Evolutionary conservation across 2,888 invertebrate species (phyloP).

Genomic region (Melangyna quadrimaculata): DNA sequence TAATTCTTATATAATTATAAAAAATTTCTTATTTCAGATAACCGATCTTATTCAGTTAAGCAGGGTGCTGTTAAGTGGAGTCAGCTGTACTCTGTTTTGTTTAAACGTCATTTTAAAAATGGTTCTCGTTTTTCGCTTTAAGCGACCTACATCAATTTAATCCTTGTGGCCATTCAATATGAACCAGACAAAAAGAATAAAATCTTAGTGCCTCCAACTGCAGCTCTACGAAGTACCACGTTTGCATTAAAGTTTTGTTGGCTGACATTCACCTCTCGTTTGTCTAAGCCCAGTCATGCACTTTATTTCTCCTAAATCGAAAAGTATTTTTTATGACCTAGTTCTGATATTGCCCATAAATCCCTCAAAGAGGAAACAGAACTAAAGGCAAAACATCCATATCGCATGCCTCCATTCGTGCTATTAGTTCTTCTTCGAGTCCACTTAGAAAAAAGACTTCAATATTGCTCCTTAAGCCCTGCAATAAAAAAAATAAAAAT

Average conservation of each 20-base stretch:
- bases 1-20: too few species aligned
- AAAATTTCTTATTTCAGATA: too few species aligned
- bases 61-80: too few species aligned
- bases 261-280: neutral
- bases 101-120: too few species aligned
- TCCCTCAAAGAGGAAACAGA: neutral
- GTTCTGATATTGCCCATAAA: neutral
- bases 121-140: too few species aligned
- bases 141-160: too few species aligned
- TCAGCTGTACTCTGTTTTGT: too few species aligned
- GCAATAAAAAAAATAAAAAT: constrained; percentile 4
- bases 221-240: too few species aligned
- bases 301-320: neutral
- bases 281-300: neutral
- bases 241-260: neutral
- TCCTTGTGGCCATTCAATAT: too few species aligned
- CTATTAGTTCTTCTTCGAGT: neutral
- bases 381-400: constrained; percentile 2
- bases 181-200: too few species aligned
- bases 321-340: constrained; percentile 9
- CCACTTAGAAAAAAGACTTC: neutral
- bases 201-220: too few species aligned
- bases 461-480: constrained; percentile 19
- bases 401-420: constrained; percentile 42
- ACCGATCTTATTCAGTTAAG: too few species aligned